A percentile compares a stretch with the other conserved stretches of the same genome.
Evolutionary conservation across 2,888 invertebrate species (phyloP).

Genomic region (Caenorhabditis sp.): DNA sequence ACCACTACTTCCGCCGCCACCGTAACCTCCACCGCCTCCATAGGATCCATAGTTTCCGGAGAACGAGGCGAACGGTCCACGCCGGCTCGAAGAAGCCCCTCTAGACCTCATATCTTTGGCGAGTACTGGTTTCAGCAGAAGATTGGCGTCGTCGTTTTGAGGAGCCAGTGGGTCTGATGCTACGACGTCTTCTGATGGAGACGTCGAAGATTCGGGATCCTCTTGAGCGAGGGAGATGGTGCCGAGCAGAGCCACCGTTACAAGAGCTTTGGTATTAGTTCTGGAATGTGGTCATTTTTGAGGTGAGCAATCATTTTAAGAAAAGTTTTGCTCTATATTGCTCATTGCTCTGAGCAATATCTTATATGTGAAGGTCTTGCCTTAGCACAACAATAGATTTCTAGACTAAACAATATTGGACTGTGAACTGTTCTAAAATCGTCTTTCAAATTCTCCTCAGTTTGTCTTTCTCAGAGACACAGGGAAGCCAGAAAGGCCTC

Average conservation of each 20-base stretch:
- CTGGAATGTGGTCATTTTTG: background rate
- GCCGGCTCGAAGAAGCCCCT: constrained; percentile 40
- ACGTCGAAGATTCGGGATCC: constrained; percentile 28
- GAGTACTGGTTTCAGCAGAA: constrained; percentile 35
- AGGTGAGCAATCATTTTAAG: background rate
- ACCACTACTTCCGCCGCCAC: constrained; percentile 33
- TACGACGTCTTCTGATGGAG: constrained; percentile 22
- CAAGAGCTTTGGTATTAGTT: constrained; percentile 36
- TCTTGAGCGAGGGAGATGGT: constrained; percentile 48
- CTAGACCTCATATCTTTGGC: constrained; percentile 61
- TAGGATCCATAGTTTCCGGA: constrained; percentile 57
- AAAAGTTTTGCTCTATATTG: too few relatives aligned
- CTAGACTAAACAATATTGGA: too few relatives aligned
- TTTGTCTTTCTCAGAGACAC: too few relatives aligned
- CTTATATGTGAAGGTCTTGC: too few relatives aligned
- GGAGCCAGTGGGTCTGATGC: constrained; percentile 40
- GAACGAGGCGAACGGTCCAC: constrained; percentile 50
- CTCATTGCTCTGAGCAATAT: too few relatives aligned
- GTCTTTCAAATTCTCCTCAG: too few relatives aligned
- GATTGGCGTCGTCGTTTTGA: constrained; percentile 35
- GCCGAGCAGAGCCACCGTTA: constrained; percentile 54
- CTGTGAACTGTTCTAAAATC: too few relatives aligned
- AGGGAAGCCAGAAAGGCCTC: too few relatives aligned
- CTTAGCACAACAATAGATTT: too few relatives aligned
- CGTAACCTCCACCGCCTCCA: constrained; percentile 50